These are phyloP conservation scores for Galleria mellonella DNA, from an alignment of 1,140 invertebrate species.

Conservation along the genomic window DNA sequence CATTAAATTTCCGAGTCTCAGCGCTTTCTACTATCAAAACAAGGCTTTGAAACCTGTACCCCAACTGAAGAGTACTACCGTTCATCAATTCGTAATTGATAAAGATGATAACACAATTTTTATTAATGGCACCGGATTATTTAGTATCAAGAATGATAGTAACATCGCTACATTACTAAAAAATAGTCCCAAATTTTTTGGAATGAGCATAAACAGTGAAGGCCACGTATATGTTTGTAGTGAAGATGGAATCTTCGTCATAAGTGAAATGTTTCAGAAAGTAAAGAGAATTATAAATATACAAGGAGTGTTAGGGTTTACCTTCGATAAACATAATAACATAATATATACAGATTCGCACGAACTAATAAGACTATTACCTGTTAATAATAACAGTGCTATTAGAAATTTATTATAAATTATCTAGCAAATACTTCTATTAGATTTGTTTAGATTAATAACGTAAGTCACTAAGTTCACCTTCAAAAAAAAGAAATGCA, in stretches of 20 bases:
- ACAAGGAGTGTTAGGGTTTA: slow-evolving; percentile 41
- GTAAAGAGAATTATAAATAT: slow-evolving; percentile 38
- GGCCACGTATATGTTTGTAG: slow-evolving; percentile 41
- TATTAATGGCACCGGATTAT: slow-evolving; percentile 51
- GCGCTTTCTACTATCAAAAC: slow-evolving; percentile 38
- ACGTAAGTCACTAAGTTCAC: no score
- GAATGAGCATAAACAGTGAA: slow-evolving; percentile 23
- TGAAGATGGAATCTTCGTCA: slow-evolving; percentile 47
- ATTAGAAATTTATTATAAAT: no score
- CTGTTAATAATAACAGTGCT: slow-evolving; percentile 2
- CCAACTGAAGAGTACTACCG: slow-evolving; percentile 17
- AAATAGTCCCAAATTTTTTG: slow-evolving; percentile 40
- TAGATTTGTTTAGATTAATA: no score
- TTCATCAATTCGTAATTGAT: slow-evolving; percentile 57
- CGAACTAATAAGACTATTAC: slow-evolving; percentile 32
- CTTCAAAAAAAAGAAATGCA: no score
- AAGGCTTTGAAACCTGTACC: slow-evolving; percentile 23
- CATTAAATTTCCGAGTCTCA: slow-evolving; percentile 49
- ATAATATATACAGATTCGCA: slow-evolving; percentile 53
- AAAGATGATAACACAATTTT: slow-evolving; percentile 42
- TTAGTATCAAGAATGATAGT: slow-evolving; percentile 30
- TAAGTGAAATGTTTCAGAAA: slow-evolving; percentile 40
- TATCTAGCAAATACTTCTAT: no score
- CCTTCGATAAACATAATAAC: slow-evolving; percentile 51
- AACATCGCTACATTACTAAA: slow-evolving; percentile 25